phyloP scores from a whole-genome alignment of 2,113 vertebrate species.

The Bothrops jararaca region DNA sequence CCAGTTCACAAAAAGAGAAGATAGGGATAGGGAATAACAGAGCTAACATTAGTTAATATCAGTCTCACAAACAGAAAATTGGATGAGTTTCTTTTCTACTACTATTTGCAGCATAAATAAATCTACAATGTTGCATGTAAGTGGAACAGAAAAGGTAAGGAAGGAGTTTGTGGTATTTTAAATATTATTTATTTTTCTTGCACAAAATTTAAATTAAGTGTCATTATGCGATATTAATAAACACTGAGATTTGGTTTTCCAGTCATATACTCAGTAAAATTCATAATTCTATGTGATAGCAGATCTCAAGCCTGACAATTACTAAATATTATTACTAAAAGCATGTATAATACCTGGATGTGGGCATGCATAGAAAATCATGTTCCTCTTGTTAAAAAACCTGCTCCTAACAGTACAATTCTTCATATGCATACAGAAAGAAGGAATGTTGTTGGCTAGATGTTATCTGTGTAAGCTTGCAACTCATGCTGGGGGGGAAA shows the following conservation, averaged over 20 bases:
- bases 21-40: neutral
- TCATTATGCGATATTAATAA: neutral
- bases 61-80: neutral
- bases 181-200: neutral
- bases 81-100: neutral
- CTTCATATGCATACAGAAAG: neutral
- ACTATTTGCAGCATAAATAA: constrained; percentile 16
- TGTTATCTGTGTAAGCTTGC: neutral
- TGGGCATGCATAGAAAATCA: constrained; percentile 25
- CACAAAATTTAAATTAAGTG: constrained; percentile 5
- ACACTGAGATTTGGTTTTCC: neutral
- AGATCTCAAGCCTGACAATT: neutral
- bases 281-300: constrained; percentile 1
- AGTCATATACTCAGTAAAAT: neutral
- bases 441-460: constrained; percentile 2
- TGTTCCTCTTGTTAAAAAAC: constrained; percentile 19
- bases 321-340: constrained; percentile 5
- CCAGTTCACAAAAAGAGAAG: neutral
- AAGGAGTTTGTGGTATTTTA: constrained; percentile 30
- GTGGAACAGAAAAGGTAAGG: constrained; percentile 38
- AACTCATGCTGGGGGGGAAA: neutral
- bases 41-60: neutral
- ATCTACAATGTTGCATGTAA: constrained; percentile 1
- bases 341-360: neutral
- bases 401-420: neutral